Evolutionary conservation across 1,140 invertebrate species (phyloP).

Genomic region (Microplitis demolitor): DNA sequence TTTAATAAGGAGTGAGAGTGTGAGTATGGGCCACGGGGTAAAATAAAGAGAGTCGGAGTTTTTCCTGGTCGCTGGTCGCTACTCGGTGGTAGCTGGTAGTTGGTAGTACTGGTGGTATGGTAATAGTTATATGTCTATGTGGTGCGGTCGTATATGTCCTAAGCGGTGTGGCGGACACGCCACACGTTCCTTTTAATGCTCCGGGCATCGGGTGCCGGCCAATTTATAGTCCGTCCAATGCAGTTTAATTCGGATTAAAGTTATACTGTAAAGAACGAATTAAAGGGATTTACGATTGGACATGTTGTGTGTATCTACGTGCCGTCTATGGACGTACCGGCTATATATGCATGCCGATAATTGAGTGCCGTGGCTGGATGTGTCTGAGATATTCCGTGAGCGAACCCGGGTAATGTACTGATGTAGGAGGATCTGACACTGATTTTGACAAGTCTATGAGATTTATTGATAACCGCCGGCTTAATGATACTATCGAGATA

Average conservation of each 20-base stretch:
- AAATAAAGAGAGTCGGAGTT: neutral
- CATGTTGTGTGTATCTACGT: slow-evolving; percentile 41
- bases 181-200: slow-evolving; percentile 44
- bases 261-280: slow-evolving; percentile 56
- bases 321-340: too few relatives aligned
- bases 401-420: too few relatives aligned
- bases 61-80: neutral
- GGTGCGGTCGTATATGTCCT: slow-evolving; percentile 3
- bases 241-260: slow-evolving; percentile 57
- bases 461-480: too few relatives aligned
- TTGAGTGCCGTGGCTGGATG: too few relatives aligned
- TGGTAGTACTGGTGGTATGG: neutral
- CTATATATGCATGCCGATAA: too few relatives aligned
- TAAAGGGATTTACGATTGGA: slow-evolving; percentile 58
- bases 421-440: too few relatives aligned
- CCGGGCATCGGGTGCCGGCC: slow-evolving; percentile 31
- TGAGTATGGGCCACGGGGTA: neutral
- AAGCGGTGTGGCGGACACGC: slow-evolving; percentile 16
- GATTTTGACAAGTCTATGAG: too few relatives aligned
- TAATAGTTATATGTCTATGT: slow-evolving; percentile 5
- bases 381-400: too few relatives aligned
- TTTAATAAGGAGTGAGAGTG: neutral
- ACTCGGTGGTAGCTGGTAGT: neutral
- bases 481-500: too few relatives aligned
- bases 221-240: slow-evolving; percentile 51